Base-by-base conservation (phyloP, 2,113 vertebrate species). In the Mesocricetus auratus region DNA sequence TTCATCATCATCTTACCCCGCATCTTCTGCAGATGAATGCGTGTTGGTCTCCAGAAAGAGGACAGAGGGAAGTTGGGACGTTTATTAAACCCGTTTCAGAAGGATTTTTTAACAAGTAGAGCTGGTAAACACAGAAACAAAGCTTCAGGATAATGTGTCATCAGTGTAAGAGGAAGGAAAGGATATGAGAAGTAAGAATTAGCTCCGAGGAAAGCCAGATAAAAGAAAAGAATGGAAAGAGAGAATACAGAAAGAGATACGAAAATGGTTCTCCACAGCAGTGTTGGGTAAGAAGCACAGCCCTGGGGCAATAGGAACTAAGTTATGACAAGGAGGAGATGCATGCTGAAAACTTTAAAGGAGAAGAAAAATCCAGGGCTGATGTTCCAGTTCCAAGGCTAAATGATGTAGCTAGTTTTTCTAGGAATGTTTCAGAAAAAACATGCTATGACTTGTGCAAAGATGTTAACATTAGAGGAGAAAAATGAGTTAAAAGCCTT, bases 1-100 rank as follows among this genome's bases (percentile, higher is more conserved):
- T 3, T 19, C 11, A 4, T 33, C 53, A 0, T 4, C 16, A 1
- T 31, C 47, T 0, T 13, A 4, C 50, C 3, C 0, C 4, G 24
- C 29, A 21, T 71, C 22, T 47, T 19, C 39, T 50, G 0, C 12
- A 10, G 36, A 50, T 58, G 13, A 36, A 4, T 1, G 22, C 1
- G 0, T 50, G 4, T 33, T 45, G 9, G 1, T 85, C 53, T 88
- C 26, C 79, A 50, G 64, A 79, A 81, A 29, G n/a, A 56, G 45
- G 68, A 62, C 64, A 22, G 64, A 73, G 60, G 42, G 53, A 88
- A n/a, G 2, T 45, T 62, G 29, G 62, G 6, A 88, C 24, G 4
- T 29, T 39, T 62, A 75, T n/a, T 36, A 79, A 79, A 69, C 5
- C 1, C 53, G 1, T 79, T 90, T 74, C 24, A 53, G 42, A n/a